Evolutionary conservation across 2,888 invertebrate species (phyloP).

Genomic region (Drosophila trichaetosa): DNA sequence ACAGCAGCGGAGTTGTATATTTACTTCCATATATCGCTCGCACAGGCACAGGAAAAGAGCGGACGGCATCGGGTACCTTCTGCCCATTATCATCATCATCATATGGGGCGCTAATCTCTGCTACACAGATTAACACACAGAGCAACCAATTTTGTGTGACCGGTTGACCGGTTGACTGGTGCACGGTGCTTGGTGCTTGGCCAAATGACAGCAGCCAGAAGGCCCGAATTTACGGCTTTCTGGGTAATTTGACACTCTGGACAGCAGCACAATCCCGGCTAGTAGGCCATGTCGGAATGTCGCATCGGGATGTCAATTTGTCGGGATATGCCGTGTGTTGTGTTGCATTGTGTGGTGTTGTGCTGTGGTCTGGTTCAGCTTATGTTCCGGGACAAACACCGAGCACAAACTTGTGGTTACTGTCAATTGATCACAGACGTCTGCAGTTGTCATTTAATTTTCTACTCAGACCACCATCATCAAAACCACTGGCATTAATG

Average conservation of each 20-base stretch:
- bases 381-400: conserved; percentile 2
- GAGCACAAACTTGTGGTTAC: conserved; percentile 57
- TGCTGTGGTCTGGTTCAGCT: background rate
- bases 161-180: conserved; percentile 22
- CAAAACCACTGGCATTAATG: conserved; percentile 44
- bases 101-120: conserved; percentile 76
- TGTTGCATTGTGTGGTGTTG: background rate
- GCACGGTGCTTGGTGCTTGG: conserved; percentile 45
- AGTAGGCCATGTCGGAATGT: conserved; percentile 11
- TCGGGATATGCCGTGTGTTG: background rate
- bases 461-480: conserved; percentile 35
- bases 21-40: conserved; percentile 5
- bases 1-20: conserved; percentile 22
- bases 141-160: conserved; percentile 69
- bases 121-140: conserved; percentile 75
- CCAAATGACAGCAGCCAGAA: conserved; percentile 73
- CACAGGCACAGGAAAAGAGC: conserved; percentile 19
- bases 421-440: conserved; percentile 80
- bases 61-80: conserved; percentile 41
- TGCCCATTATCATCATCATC: conserved; percentile 21
- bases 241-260: conserved; percentile 79
- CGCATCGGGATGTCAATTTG: conserved; percentile 8
- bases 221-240: conserved; percentile 78
- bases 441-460: conserved; percentile 80
- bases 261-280: conserved; percentile 44